These are phyloP conservation scores for Zaprionus obscuricornis DNA, from an alignment of 2,888 invertebrate genomes.

Conservation along the genomic window DNA sequence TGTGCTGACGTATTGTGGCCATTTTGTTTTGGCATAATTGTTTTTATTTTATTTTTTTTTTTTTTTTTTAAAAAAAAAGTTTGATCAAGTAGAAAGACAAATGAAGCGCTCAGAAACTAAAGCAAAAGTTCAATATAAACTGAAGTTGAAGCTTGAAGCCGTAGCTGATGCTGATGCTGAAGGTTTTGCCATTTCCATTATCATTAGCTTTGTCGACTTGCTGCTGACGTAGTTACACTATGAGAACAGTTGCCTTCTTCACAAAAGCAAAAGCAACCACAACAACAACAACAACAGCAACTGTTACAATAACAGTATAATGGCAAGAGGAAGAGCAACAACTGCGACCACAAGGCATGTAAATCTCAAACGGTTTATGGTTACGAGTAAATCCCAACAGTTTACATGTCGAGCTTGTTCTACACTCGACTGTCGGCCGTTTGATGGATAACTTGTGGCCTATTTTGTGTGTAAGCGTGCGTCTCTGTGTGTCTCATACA, in stretches of 20 bases:
- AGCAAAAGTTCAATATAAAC: neutral
- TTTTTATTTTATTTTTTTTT: too few species aligned
- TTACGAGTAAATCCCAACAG: conserved; percentile 70
- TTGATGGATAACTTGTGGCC: conserved; percentile 78
- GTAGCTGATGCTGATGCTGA: too few species aligned
- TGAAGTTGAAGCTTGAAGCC: neutral
- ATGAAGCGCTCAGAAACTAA: conserved; percentile 58
- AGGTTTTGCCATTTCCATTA: too few species aligned
- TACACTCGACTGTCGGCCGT: conserved; percentile 57
- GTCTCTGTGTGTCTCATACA: neutral
- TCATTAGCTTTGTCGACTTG: too few species aligned
- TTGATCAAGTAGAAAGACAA: conserved; percentile 53
- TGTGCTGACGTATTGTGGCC: conserved; percentile 27
- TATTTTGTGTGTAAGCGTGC: conserved; percentile 22
- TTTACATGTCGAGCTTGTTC: conserved; percentile 55
- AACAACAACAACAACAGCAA: conserved; percentile 19
- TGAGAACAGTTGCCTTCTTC: conserved; percentile 38
- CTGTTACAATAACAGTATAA: conserved; percentile 57
- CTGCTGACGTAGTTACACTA: conserved; percentile 17
- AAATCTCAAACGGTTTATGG: conserved; percentile 78
- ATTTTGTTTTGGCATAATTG: conserved; percentile 61
- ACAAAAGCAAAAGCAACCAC: conserved; percentile 1
- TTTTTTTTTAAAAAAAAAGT: too few species aligned
- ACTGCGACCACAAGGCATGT: conserved; percentile 58
- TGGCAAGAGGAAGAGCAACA: conserved; percentile 10